Base-by-base conservation (phyloP, 2,797 vertebrate species). In the Melanogrammus aeglefinus region DNA sequence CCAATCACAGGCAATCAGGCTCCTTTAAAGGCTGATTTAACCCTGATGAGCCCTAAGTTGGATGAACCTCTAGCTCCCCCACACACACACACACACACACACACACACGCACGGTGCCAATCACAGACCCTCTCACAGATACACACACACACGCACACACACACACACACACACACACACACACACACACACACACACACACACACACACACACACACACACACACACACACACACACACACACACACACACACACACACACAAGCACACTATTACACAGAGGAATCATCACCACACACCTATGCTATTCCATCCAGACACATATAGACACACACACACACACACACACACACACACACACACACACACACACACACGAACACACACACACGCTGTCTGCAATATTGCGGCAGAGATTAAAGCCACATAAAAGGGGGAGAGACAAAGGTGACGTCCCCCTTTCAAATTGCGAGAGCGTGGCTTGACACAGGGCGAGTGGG, bases 381-480 rank as follows among this genome's bases (percentile, higher is more conserved):
- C 31, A 78, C 71, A 73, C 69, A 78, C 5, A 76, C 29, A 77
- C 21, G 24, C 44, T 75, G 86, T 78, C 14, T 88, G 88, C 90
- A 92, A 91, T 94, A 94, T 94, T 92, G 91, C 90, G 33, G 87
- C 76, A 86, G 89, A 94, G 93, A 94, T 94, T 94, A 94, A 93
- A 92, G 91, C 83, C 86, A 82, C 90, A 94, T 92, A 93, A 94
- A 94, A 92, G 88, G 86, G 81, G 83, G 80, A 87, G 91, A 94
- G 91, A 94, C 94, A 95, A 94, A 94, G 93, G 94, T 94, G 92
- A 94, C 84, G 85, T 90, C 92, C 88, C 89, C 93, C 89, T 94
- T 94, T 94, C 89, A 94, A 93, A 94, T 92, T 92, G 92, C 91
- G 91, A 91, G 91, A 92, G 91, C 88, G 86, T 89, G 90, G 92